Conservation (phyloP, 2,797 vertebrate genomes). For the Sebastes steindachneri region DNA sequence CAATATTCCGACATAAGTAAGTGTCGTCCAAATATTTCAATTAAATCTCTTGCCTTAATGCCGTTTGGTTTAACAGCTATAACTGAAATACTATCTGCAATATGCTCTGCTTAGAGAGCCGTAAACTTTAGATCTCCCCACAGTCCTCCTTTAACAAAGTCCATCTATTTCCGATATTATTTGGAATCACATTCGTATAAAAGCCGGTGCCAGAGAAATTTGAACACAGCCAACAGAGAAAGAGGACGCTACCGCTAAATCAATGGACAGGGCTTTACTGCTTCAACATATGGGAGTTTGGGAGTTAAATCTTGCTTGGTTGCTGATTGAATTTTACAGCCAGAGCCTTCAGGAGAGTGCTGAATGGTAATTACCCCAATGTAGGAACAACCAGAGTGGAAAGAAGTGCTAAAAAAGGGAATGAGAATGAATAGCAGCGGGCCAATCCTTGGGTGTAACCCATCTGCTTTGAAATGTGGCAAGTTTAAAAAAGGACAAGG, state of each 20-base stretch:
- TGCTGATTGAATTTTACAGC: constrained; percentile 81
- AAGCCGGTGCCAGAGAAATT: constrained; percentile 31
- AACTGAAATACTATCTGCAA: constrained; percentile 23
- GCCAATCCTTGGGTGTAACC: constrained; percentile 54
- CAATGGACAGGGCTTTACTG: constrained; percentile 71
- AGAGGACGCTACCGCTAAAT: constrained; percentile 66
- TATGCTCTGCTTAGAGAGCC: constrained; percentile 21
- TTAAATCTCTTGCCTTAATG: neutral
- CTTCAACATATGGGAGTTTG: constrained; percentile 75
- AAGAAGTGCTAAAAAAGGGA: constrained; percentile 71
- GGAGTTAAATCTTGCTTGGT: constrained; percentile 78
- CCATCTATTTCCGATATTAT: constrained; percentile 59
- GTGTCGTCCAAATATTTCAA: constrained; percentile 1
- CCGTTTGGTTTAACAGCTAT: neutral
- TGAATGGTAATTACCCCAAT: constrained; percentile 79
- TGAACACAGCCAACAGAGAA: constrained; percentile 48
- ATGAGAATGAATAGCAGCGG: constrained; percentile 70
- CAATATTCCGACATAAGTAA: neutral
- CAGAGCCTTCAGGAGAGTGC: constrained; percentile 69
- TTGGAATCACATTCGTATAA: constrained; percentile 42
- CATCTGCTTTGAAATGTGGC: constrained; percentile 70
- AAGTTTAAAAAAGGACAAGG: constrained; percentile 55
- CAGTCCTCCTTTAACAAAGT: constrained; percentile 31
- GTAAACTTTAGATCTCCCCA: constrained; percentile 2
- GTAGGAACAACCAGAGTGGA: constrained; percentile 71